Evolutionary conservation across 2,797 vertebrate species (phyloP), one percentile per base, ranked within the genome.

Genomic region (Clamator glandarius): DNA sequence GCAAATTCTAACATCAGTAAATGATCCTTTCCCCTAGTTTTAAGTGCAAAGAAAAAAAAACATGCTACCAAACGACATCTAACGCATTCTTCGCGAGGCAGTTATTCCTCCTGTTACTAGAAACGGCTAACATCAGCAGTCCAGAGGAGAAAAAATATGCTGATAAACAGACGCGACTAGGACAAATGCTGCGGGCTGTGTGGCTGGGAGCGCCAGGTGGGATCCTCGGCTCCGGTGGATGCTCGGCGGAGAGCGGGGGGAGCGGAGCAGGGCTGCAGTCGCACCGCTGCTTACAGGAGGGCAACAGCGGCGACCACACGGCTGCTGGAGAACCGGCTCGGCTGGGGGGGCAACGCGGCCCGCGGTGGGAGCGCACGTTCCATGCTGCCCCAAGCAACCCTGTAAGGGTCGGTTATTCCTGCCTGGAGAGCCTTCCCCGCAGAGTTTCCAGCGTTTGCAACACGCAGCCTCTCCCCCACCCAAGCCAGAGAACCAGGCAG

Each of bases 371-470:
- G 89, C 31, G 20, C 33, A 13, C 35, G 44, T 70, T 28, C 55
- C 66, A 59, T 35, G 87, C 87, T 82, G 85, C 57, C 95, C 81
- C 92, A 73, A 83, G 70, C 62, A 88, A 36, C 62, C 57, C 67
- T 73, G 35, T 5, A 77, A 97, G 96, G 97, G 95, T 85, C 42
- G 78, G 96, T 98, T 97, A 97, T 98, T 98, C 97, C 95, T 97
- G 86, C 93, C 77, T 91, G 92, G 91, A 96, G 85, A 89, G 96
- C 94, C 93, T 94, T 94, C 94, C 78, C 80, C 87, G 93, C 97
- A 94, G 97, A 84, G 97, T 97, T 98, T 98, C 98, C 98, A 97
- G 98, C 97, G 97, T 98, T 98, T 98, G 98, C 97, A 98, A 98
- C 95, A 92, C 97, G 96, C 97, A 92, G 95, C 91, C 86, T 95